Evolutionary conservation across 2,797 vertebrate genomes (phyloP).

Genomic region (Coluber constrictor): DNA sequence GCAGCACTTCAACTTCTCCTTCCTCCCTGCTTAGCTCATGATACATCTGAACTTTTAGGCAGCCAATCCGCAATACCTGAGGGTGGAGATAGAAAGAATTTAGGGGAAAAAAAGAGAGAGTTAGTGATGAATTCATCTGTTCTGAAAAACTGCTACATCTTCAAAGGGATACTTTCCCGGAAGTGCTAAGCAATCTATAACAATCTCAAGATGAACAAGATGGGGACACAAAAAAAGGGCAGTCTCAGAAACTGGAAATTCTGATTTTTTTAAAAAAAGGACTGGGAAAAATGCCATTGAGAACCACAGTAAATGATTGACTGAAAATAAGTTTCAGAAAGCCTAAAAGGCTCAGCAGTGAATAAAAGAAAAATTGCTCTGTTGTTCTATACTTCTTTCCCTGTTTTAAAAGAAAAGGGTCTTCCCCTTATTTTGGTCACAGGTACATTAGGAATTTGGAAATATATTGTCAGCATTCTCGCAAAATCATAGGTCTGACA

Average conservation of each 20-base stretch:
- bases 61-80: conserved; percentile 59
- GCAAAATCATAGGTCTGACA: neutral
- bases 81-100: neutral
- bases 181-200: too few relatives aligned
- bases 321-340: neutral
- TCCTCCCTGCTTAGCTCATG: conserved; percentile 47
- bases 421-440: neutral
- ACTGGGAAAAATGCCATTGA: neutral
- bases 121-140: neutral
- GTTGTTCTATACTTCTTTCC: neutral
- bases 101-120: neutral
- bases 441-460: neutral
- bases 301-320: neutral
- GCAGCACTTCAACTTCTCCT: conserved; percentile 56
- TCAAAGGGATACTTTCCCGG: neutral
- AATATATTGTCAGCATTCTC: neutral
- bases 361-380: neutral
- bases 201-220: neutral
- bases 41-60: conserved; percentile 44
- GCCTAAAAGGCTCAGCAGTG: neutral
- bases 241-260: neutral
- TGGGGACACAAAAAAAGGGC: neutral
- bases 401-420: neutral
- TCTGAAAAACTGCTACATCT: neutral
- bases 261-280: neutral